phyloP scores from a whole-genome alignment of 1,140 invertebrate species.

The Ostrea edulis region DNA sequence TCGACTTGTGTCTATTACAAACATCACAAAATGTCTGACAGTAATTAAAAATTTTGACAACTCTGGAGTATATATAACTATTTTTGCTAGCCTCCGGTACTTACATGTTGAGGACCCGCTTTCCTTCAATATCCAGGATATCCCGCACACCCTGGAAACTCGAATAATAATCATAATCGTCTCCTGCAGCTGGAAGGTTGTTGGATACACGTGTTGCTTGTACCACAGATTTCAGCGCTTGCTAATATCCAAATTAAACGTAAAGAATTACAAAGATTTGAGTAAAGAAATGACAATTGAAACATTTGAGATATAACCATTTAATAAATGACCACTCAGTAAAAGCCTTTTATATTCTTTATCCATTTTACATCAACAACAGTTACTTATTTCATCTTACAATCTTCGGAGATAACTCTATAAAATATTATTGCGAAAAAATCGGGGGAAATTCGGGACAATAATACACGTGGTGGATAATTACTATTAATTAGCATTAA shows the following conservation, averaged over 20 bases:
- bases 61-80: too few relatives aligned
- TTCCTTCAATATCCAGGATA: conserved; percentile 82
- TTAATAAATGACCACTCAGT: too few relatives aligned
- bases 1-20: too few relatives aligned
- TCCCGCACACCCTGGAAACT: conserved; percentile 86
- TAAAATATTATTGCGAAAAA: neutral
- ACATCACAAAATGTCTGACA: too few relatives aligned
- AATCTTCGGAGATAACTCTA: too few relatives aligned
- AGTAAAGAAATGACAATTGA: neutral
- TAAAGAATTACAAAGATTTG: neutral
- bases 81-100: conserved; percentile 43
- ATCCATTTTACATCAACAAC: too few relatives aligned
- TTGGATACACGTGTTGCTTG: conserved; percentile 86
- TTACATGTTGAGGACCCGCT: conserved; percentile 82
- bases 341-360: too few relatives aligned
- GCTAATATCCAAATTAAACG: conserved; percentile 62
- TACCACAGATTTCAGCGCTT: conserved; percentile 79
- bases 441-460: neutral
- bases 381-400: too few relatives aligned
- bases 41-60: too few relatives aligned
- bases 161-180: conserved; percentile 86
- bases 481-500: neutral
- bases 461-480: neutral
- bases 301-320: neutral
- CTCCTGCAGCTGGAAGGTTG: conserved; percentile 83